Evolutionary conservation across 2,113 vertebrate species (phyloP).

Genomic region (Muntiacus muntjak): DNA sequence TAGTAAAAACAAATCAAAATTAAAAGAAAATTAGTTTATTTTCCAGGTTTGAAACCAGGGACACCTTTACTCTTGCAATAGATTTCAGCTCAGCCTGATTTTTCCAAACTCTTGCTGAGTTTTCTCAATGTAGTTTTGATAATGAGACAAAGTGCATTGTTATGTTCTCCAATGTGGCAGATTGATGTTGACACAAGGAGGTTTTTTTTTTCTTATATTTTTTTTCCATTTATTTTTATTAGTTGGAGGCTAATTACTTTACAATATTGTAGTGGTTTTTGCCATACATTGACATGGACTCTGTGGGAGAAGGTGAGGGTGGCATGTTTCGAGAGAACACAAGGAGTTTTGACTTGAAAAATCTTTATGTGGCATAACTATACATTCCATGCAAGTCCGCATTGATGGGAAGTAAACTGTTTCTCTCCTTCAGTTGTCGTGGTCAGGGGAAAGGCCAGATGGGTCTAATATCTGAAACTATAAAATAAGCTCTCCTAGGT

Average conservation of each 20-base stretch:
- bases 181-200: constrained; percentile 33
- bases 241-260: too few relatives aligned
- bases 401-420: constrained; percentile 67
- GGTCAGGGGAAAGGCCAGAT: constrained; percentile 73
- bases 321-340: neutral
- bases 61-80: constrained; percentile 14
- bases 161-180: constrained; percentile 55
- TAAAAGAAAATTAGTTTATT: neutral
- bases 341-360: constrained; percentile 70
- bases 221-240: too few relatives aligned
- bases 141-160: constrained; percentile 49
- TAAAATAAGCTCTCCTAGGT: constrained; percentile 66
- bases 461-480: constrained; percentile 62
- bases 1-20: neutral
- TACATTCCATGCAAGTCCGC: constrained; percentile 67
- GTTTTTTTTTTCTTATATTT: too few relatives aligned
- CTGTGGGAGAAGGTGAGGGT: too few relatives aligned
- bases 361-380: constrained; percentile 72
- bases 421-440: constrained; percentile 65
- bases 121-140: constrained; percentile 43
- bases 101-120: constrained; percentile 41
- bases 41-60: neutral
- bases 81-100: constrained; percentile 45
- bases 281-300: too few relatives aligned
- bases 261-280: too few relatives aligned